Evolutionary conservation across 2,113 vertebrate genomes (phyloP).

Genomic region (Phalacrocorax brasilianus): DNA sequence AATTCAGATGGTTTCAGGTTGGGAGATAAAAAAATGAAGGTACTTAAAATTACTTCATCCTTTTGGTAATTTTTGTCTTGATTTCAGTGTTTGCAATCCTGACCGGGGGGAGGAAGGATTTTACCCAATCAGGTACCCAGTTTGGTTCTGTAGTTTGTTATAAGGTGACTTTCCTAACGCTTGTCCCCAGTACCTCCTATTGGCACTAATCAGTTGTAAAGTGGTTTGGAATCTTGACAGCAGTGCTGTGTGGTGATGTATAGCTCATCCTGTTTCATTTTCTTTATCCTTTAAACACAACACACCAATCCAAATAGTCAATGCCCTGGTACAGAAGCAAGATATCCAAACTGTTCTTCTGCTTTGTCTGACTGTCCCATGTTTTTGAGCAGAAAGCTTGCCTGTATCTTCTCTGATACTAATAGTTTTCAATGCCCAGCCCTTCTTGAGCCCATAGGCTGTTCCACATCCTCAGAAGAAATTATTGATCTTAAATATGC

Average conservation of each 20-base stretch:
- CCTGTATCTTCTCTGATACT: neutral
- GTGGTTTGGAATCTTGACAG: neutral
- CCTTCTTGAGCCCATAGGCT: neutral
- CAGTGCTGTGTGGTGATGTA: too few species aligned
- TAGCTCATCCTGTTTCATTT: neutral
- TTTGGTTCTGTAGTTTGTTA: neutral
- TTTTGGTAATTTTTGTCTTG: neutral
- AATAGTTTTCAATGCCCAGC: neutral
- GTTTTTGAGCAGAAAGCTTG: neutral
- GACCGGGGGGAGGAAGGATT: neutral
- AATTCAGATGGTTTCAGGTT: neutral
- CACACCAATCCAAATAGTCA: neutral
- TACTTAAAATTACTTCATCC: neutral
- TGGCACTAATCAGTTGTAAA: neutral
- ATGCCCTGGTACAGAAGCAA: neutral
- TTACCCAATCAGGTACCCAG: neutral
- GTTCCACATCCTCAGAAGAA: neutral
- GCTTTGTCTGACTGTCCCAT: neutral
- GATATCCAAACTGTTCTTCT: neutral
- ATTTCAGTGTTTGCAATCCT: neutral
- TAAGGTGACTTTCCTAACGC: neutral
- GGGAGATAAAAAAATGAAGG: neutral
- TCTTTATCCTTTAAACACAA: neutral
- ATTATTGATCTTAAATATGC: neutral
- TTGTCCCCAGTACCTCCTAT: neutral